These are phyloP conservation scores for Cydia splendana DNA, from an alignment of 1,140 invertebrate species.

Conservation along the genomic window DNA sequence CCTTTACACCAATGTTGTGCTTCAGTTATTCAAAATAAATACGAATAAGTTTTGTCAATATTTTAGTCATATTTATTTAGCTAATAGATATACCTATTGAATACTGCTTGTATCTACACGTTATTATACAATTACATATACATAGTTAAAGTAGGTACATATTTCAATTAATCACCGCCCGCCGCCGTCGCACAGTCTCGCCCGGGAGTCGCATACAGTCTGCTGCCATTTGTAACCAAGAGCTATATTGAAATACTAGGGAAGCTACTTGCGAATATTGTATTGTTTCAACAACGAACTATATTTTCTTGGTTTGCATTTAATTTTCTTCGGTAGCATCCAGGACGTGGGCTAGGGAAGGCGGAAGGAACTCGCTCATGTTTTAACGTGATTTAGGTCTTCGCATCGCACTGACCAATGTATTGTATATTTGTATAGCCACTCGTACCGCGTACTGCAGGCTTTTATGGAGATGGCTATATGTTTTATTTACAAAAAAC, in stretches of 20 bases:
- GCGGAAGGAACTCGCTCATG: neutral
- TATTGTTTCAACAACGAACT: neutral
- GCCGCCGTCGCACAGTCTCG: neutral
- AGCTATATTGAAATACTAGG: constrained; percentile 10
- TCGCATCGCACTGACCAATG: neutral
- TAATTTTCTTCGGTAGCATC: neutral
- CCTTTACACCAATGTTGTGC: no score
- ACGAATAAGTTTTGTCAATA: no score
- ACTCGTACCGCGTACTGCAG: neutral
- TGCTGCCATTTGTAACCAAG: constrained; percentile 13
- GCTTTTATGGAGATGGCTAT: neutral
- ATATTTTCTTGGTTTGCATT: constrained; percentile 5
- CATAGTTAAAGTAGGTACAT: no score
- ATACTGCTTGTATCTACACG: neutral
- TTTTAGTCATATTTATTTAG: no score
- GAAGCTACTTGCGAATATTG: neutral
- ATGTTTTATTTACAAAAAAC: no score
- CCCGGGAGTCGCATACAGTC: neutral
- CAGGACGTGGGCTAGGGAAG: neutral
- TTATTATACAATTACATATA: neutral
- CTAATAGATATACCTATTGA: neutral
- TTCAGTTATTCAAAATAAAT: no score
- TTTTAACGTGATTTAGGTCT: constrained; percentile 13
- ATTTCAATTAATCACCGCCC: constrained; percentile 22
- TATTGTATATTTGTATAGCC: neutral